Evolutionary conservation across 2,797 vertebrate genomes (phyloP).

Genomic region (Platyrinchus mystaceus): DNA sequence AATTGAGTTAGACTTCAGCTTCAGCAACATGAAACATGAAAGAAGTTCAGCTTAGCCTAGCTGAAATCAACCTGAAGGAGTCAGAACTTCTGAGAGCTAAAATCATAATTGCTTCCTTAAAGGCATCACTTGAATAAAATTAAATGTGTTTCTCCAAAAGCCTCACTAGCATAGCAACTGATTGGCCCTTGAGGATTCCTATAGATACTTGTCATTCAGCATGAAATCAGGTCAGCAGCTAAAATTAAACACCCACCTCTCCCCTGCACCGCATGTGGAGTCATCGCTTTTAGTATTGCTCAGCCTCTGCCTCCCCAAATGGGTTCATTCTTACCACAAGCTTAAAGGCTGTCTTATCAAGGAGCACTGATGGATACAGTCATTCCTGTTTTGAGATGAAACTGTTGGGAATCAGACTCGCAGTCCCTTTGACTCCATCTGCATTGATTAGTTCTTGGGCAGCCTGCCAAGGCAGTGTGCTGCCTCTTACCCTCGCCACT

Average conservation of each 20-base stretch:
- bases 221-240: slow-evolving; percentile 79
- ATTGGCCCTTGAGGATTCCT: slow-evolving; percentile 69
- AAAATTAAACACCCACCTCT: slow-evolving; percentile 73
- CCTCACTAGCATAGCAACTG: slow-evolving; percentile 60
- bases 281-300: slow-evolving; percentile 34
- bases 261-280: slow-evolving; percentile 33
- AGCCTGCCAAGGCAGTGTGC: slow-evolving; percentile 69
- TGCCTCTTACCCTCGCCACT: slow-evolving; percentile 63
- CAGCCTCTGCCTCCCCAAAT: slow-evolving; percentile 36
- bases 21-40: background rate
- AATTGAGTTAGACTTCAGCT: background rate
- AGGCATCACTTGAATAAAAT: slow-evolving; percentile 66
- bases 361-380: slow-evolving; percentile 59
- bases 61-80: slow-evolving; percentile 47
- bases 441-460: slow-evolving; percentile 78
- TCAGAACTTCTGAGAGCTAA: slow-evolving; percentile 45
- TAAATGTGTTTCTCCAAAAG: slow-evolving; percentile 61
- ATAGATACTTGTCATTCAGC: slow-evolving; percentile 74
- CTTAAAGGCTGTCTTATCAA: slow-evolving; percentile 64
- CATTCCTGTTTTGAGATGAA: slow-evolving; percentile 49
- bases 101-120: slow-evolving; percentile 60
- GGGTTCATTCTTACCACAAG: slow-evolving; percentile 41
- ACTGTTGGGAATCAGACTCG: slow-evolving; percentile 67
- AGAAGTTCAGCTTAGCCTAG: background rate
- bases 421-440: slow-evolving; percentile 74